Evolutionary conservation across 2,113 vertebrate genomes (phyloP).

Genomic region (Rhinogobius similis): DNA sequence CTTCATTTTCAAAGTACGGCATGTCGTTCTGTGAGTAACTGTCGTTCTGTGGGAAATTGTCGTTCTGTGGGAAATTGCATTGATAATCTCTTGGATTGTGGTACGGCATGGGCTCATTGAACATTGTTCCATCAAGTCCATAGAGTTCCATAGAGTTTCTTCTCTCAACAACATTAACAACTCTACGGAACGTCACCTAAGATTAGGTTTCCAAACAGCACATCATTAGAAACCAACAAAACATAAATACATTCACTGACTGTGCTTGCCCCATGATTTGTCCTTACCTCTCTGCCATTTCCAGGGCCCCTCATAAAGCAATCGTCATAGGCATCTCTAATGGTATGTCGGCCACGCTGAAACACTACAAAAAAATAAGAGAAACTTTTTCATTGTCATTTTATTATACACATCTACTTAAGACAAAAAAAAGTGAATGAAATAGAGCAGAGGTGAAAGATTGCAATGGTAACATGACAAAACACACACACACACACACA

Average conservation of each 20-base stretch:
- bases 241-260: background rate
- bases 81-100: slow-evolving; percentile 35
- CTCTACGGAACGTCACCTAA: slow-evolving; percentile 61
- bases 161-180: slow-evolving; percentile 64
- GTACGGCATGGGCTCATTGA: slow-evolving; percentile 25
- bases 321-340: slow-evolving; percentile 62
- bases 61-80: slow-evolving; percentile 25
- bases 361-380: slow-evolving; percentile 50
- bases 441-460: too few species aligned
- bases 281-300: slow-evolving; percentile 58
- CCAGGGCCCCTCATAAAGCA: slow-evolving; percentile 9
- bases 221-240: slow-evolving; percentile 1
- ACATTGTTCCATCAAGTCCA: slow-evolving; percentile 43
- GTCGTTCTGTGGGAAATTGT: slow-evolving; percentile 25
- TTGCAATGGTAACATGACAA: too few species aligned
- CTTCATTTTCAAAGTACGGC: slow-evolving; percentile 41
- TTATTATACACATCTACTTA: too few species aligned
- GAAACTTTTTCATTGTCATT: background rate
- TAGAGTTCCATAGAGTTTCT: slow-evolving; percentile 18
- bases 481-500: too few species aligned
- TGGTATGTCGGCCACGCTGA: slow-evolving; percentile 21
- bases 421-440: too few species aligned
- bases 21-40: slow-evolving; percentile 19
- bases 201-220: slow-evolving; percentile 17
- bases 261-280: background rate